Evolutionary conservation across 1,140 invertebrate genomes (phyloP), one percentile per base, ranked within the genome.

Genomic region (Pseudachorutes palmiensis): DNA sequence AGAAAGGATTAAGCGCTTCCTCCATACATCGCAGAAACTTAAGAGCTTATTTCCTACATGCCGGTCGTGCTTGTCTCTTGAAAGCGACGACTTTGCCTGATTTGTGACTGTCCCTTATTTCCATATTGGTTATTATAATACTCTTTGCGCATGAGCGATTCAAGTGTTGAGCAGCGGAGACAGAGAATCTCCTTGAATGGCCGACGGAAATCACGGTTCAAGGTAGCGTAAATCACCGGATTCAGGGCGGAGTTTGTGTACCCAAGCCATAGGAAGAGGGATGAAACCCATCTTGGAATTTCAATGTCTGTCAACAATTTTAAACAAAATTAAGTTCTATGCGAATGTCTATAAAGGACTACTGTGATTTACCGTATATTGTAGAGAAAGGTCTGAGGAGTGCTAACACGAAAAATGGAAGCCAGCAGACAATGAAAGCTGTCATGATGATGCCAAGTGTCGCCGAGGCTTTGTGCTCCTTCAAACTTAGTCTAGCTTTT

Each of bases 361-460:
- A 14, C 12, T 12, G 24, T 12, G 2, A 30, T 36, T 63, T 63
- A 63, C 61, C 31, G 41, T 36, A 63, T 22, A 63, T 63, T 12
- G 33, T 63, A 32, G 89, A 80, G 75, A 94, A 94, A n/a, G 86
- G 91, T 75, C 86, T 83, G 32, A 96, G 84, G 12, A 96, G 79
- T 1, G 94, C 92, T 33, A 95, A 81, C 3, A 97, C 89, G 79
- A 98, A 97, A 78, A 97, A 99, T 1, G 96, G 96, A 32, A 98
- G 80, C 96, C 95, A 99, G 77, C 95, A 98, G 64, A 97, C 81
- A 19, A 89, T 91, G 76, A 99, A 98, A 0, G 94, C 92, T 67
- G 91, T 94, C 91, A 95, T 94, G 61, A 99, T 97, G 63, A 99
- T 97, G 16, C 94, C 94, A 64, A 98, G 82, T 0, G 95, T 98